Evolutionary conservation across 64 coral and sea anemone species (phyloP).

Genomic region (Actinia equina): DNA sequence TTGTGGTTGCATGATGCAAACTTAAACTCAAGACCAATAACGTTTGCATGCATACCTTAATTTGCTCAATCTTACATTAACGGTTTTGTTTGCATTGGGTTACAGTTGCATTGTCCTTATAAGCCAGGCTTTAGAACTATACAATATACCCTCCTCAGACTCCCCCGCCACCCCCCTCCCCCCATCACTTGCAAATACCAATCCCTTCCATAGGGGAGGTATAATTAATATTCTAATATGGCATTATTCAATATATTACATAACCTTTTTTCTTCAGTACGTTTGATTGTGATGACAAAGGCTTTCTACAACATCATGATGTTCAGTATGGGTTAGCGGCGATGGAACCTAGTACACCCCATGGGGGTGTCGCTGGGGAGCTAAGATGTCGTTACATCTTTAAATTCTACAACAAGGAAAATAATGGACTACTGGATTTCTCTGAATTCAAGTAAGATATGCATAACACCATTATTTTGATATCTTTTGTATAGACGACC

Average conservation of each 20-base stretch:
- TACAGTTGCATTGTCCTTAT: no score
- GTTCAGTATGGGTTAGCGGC: constrained; percentile 64
- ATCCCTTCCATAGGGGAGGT: no score
- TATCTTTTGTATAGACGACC: neutral
- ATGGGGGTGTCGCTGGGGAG: constrained; percentile 66
- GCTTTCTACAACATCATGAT: constrained; percentile 23
- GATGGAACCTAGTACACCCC: constrained; percentile 61
- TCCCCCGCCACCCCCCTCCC: no score
- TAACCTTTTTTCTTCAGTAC: constrained; percentile 23
- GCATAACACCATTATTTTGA: neutral
- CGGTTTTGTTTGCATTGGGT: no score
- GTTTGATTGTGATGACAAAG: constrained; percentile 41
- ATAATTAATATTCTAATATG: no score
- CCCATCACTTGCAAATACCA: no score
- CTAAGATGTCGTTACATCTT: constrained; percentile 75
- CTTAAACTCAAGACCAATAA: no score
- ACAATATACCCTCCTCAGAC: no score
- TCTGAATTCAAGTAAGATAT: constrained; percentile 59
- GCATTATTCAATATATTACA: neutral
- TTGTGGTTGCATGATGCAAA: no score
- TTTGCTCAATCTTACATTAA: no score
- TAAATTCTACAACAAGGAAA: constrained; percentile 43
- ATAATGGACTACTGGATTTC: constrained; percentile 40
- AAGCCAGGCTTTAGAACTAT: no score
- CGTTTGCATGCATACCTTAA: no score